Conservation (phyloP, 2,888 invertebrate genomes). For the Tromatobia lineatoria region DNA sequence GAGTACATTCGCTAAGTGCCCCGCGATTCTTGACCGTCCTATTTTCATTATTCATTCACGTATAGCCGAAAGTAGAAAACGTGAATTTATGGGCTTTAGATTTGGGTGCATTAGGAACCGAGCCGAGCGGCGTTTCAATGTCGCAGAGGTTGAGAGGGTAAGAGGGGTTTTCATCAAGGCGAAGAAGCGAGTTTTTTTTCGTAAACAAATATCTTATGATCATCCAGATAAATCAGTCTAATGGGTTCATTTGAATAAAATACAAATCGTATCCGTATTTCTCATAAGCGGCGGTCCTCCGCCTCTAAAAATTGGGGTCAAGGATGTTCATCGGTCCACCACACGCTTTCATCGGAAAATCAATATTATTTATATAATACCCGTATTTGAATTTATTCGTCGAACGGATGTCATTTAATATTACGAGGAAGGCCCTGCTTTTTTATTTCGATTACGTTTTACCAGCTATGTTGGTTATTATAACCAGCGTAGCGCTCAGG, state of each 20-base stretch:
- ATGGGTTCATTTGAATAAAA: neutral
- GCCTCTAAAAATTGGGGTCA: neutral
- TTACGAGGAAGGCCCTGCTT: constrained; percentile 24
- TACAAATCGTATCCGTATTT: neutral
- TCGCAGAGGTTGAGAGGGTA: neutral
- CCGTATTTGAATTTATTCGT: neutral
- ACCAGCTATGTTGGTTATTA: neutral
- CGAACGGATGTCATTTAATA: constrained; percentile 9
- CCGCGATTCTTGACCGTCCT: neutral
- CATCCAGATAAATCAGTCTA: no score
- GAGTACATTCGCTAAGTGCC: neutral
- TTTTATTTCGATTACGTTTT: neutral
- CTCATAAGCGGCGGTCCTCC: neutral
- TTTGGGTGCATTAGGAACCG: neutral
- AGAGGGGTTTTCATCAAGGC: no score
- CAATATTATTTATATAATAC: neutral
- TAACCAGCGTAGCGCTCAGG: neutral
- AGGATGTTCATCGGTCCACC: neutral
- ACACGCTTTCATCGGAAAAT: neutral
- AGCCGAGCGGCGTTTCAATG: neutral
- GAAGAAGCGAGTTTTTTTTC: no score
- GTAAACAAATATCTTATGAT: no score
- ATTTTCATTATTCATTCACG: constrained; percentile 4
- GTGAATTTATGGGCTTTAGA: neutral
- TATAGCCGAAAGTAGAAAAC: neutral